A percentile compares a stretch with the other conserved stretches of the same genome.
Conservation (phyloP, 2,888 invertebrate genomes). For the Ligdia adustata region DNA sequence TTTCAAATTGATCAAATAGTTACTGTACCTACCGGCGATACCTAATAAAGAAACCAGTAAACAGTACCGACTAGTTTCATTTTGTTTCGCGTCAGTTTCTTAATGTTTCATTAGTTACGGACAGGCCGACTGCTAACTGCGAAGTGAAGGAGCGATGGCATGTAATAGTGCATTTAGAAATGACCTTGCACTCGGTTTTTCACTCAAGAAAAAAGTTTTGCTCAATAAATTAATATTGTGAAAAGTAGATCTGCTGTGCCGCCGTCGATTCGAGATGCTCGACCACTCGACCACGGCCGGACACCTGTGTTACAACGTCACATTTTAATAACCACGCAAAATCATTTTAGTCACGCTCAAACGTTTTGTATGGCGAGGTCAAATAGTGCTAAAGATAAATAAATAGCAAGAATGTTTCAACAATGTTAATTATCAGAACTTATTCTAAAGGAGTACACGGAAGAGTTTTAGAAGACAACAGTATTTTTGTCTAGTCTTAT, state of each 20-base stretch:
- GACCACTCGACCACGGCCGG: slow-evolving; percentile 34
- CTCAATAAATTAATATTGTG: slow-evolving; percentile 52
- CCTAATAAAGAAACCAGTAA: slow-evolving; percentile 75
- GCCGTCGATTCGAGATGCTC: slow-evolving; percentile 46
- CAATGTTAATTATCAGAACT: slow-evolving; percentile 8
- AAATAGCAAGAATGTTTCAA: slow-evolving; percentile 11
- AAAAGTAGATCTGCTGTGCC: slow-evolving; percentile 47
- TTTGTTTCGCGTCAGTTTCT: slow-evolving; percentile 38
- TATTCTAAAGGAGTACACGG: slow-evolving; percentile 9
- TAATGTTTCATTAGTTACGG: slow-evolving; percentile 33
- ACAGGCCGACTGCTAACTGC: slow-evolving; percentile 19
- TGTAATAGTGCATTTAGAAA: slow-evolving; percentile 43
- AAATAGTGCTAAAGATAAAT: neutral
- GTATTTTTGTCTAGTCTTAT: neutral
- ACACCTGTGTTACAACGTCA: slow-evolving; percentile 27
- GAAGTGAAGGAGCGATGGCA: slow-evolving; percentile 46
- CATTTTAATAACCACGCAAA: slow-evolving; percentile 20
- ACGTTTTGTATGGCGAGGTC: slow-evolving; percentile 19
- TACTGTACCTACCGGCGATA: slow-evolving; percentile 77
- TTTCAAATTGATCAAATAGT: slow-evolving; percentile 74
- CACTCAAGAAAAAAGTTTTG: slow-evolving; percentile 42
- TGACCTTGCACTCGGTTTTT: slow-evolving; percentile 51
- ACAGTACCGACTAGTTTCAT: slow-evolving; percentile 45
- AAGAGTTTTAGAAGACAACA: neutral
- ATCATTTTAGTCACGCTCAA: slow-evolving; percentile 24